Conservation (phyloP, 2,797 vertebrate species). For the Enteromius unitaeniatus region DNA sequence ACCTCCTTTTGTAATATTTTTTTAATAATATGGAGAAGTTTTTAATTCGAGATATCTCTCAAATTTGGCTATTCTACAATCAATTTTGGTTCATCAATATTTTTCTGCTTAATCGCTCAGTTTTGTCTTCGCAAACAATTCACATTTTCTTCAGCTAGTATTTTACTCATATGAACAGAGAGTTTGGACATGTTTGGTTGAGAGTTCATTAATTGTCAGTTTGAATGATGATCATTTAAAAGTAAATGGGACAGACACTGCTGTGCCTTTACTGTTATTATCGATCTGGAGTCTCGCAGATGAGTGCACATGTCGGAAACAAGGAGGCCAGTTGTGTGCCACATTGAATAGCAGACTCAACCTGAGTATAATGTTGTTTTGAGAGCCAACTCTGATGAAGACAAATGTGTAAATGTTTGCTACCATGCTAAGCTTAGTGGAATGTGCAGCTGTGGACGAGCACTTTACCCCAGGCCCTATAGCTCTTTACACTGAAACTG, state of each 20-base stretch:
- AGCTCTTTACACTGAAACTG: slow-evolving; percentile 63
- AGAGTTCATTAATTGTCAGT: not conserved
- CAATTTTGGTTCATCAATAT: not conserved
- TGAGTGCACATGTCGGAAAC: slow-evolving; percentile 1
- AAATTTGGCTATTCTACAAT: too few species aligned
- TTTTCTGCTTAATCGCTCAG: not conserved
- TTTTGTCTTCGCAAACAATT: not conserved
- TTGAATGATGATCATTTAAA: not conserved
- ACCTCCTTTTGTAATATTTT: too few species aligned
- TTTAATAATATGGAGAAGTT: too few species aligned
- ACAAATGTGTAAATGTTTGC: slow-evolving; percentile 65
- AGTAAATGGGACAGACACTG: not conserved
- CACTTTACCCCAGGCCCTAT: slow-evolving; percentile 69
- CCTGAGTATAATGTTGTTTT: slow-evolving; percentile 59
- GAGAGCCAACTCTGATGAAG: slow-evolving; percentile 64
- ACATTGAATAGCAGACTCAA: slow-evolving; percentile 48
- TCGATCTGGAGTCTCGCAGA: not conserved
- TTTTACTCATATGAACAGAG: slow-evolving; percentile 49
- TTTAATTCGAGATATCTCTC: too few species aligned
- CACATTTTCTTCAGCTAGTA: slow-evolving; percentile 23
- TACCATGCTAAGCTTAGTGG: slow-evolving; percentile 72
- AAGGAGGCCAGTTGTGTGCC: slow-evolving; percentile 29
- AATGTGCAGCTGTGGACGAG: slow-evolving; percentile 72
- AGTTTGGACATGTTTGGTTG: slow-evolving; percentile 47
- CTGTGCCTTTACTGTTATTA: not conserved